A percentile compares a stretch with the other conserved stretches of the same genome.
Evolutionary conservation across 2,888 invertebrate species (phyloP).

Genomic region (Melikaiella ostensackeni): DNA sequence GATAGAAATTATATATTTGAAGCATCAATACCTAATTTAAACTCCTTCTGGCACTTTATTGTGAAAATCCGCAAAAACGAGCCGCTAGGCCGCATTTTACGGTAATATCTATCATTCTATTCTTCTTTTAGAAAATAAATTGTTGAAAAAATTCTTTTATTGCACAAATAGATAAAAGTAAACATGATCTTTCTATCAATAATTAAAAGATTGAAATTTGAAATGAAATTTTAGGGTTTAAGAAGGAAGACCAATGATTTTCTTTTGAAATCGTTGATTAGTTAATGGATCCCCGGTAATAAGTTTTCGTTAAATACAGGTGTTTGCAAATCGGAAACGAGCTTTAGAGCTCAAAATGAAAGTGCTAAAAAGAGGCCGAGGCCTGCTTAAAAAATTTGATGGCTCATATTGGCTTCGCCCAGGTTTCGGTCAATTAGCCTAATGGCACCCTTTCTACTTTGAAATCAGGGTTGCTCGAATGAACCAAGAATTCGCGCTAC

Average conservation of each 20-base stretch:
- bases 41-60: too few species aligned
- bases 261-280: neutral
- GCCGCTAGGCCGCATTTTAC: too few species aligned
- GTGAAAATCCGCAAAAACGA: too few species aligned
- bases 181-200: too few species aligned
- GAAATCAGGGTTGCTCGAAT: constrained; percentile 16
- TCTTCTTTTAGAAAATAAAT: too few species aligned
- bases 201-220: too few species aligned
- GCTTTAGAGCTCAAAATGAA: constrained; percentile 1
- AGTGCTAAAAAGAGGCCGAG: constrained; percentile 15
- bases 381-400: constrained; percentile 19
- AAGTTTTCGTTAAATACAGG: neutral
- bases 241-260: neutral
- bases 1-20: too few species aligned
- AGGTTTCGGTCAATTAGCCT: constrained; percentile 36
- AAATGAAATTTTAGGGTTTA: neutral
- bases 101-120: too few species aligned
- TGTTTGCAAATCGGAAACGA: constrained; percentile 7
- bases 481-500: constrained; percentile 8
- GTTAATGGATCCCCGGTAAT: neutral
- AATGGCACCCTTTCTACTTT: constrained; percentile 20
- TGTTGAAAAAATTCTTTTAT: too few species aligned
- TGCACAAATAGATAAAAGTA: too few species aligned
- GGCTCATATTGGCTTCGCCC: constrained; percentile 33
- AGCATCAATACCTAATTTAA: too few species aligned